These are phyloP conservation scores for Lissocephala sabroskyi DNA, from an alignment of 2,888 invertebrate genomes.

Conservation along the genomic window DNA sequence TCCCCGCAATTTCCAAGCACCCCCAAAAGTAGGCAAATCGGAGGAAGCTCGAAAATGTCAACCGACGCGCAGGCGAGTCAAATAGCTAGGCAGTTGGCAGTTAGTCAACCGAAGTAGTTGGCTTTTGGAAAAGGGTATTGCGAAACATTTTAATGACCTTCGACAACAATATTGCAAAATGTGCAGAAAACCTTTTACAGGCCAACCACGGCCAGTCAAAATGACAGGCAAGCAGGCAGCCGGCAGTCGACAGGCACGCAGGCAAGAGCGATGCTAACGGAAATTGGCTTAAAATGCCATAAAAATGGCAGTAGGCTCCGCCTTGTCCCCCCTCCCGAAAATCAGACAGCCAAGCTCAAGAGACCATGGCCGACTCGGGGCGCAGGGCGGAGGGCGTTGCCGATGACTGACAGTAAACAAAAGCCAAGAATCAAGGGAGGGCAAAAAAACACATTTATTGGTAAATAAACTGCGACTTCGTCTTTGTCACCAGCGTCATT, in stretches of 20 bases:
- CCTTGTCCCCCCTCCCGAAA: too few species aligned
- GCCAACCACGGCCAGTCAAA: constrained; percentile 14
- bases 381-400: neutral
- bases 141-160: constrained; percentile 54
- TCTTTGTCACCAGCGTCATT: too few species aligned
- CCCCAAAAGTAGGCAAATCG: too few species aligned
- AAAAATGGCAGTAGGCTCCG: constrained; percentile 36
- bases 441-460: constrained; percentile 44
- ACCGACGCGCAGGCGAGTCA: too few species aligned
- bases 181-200: constrained; percentile 8
- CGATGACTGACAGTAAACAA: neutral
- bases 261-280: constrained; percentile 44
- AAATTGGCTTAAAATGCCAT: constrained; percentile 60
- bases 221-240: constrained; percentile 20
- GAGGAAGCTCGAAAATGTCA: too few species aligned
- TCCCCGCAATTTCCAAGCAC: too few species aligned
- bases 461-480: constrained; percentile 54
- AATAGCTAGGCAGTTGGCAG: too few species aligned
- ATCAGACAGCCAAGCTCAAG: neutral
- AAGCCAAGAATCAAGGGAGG: neutral
- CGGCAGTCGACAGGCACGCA: constrained; percentile 16
- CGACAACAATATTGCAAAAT: constrained; percentile 38
- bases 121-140: too few species aligned
- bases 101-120: too few species aligned
- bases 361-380: neutral